Percentiles rank a stretch among this genome's conserved stretches.
Evolutionary conservation across 2,888 invertebrate species (phyloP).

Genomic region (Metalampra italica): DNA sequence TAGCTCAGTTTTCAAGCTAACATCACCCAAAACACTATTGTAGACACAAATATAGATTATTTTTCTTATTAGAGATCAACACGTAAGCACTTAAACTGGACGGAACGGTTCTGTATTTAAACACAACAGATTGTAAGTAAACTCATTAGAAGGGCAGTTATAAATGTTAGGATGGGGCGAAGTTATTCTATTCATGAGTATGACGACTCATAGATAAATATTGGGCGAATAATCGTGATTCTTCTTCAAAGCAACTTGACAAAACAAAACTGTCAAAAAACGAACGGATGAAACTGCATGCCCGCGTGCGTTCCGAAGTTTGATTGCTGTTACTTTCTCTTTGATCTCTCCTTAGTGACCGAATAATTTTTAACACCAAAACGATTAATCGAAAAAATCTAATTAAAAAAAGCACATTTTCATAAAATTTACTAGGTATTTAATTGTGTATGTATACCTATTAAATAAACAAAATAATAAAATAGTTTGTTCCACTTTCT

Average conservation of each 20-base stretch:
- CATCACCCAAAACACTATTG: background rate
- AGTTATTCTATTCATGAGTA: background rate
- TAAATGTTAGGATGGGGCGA: background rate
- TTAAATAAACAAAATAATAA: background rate
- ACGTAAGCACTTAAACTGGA: conserved; percentile 5
- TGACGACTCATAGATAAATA: background rate
- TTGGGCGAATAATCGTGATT: background rate
- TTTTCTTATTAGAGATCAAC: background rate
- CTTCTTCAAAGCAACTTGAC: background rate
- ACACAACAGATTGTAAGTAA: background rate
- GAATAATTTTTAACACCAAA: background rate
- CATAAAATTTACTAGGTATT: background rate
- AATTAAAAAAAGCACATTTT: background rate
- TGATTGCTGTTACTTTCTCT: conserved; percentile 1
- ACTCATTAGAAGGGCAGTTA: background rate
- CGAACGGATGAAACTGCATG: background rate
- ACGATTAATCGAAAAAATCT: no score
- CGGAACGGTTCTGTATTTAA: background rate
- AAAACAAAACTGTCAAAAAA: conserved; percentile 10
- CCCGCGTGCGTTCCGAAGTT: conserved; percentile 4
- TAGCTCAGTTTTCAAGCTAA: background rate
- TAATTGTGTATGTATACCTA: background rate
- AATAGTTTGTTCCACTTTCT: background rate
- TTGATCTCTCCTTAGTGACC: background rate
- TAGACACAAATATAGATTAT: background rate